Conservation (phyloP, 2,797 vertebrate species). For the Cynopterus sphinx region DNA sequence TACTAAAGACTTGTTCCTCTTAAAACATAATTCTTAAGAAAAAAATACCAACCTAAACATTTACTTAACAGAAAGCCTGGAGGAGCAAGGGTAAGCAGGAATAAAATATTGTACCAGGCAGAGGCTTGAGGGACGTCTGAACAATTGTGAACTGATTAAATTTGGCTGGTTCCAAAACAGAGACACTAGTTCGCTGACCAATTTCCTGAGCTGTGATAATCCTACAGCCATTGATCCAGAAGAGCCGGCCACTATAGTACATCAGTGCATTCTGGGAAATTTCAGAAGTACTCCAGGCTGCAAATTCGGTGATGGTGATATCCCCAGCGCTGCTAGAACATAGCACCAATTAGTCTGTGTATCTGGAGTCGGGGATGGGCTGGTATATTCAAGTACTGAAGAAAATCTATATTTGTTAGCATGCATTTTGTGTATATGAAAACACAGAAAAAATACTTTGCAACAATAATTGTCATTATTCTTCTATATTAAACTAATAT, state of each 20-base stretch:
- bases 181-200: constrained; percentile 81
- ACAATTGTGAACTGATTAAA: constrained; percentile 85
- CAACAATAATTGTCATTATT: background rate
- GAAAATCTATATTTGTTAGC: background rate
- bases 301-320: constrained; percentile 72
- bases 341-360: background rate
- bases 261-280: constrained; percentile 81
- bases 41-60: background rate
- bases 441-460: constrained; percentile 26
- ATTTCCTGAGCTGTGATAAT: constrained; percentile 86
- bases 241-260: constrained; percentile 85
- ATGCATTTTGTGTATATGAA: background rate
- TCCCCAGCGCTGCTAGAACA: constrained; percentile 74
- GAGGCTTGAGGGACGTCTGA: constrained; percentile 85
- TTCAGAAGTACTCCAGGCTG: constrained; percentile 85
- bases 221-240: constrained; percentile 85
- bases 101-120: constrained; percentile 83
- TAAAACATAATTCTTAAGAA: constrained; percentile 49
- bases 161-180: constrained; percentile 81
- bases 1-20: background rate
- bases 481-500: background rate
- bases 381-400: background rate
- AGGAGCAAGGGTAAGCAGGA: background rate
- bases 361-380: background rate
- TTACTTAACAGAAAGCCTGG: background rate